A percentile compares a stretch with the other conserved stretches of the same genome.
These are phyloP conservation scores for Thamnophis sirtalis DNA, from an alignment of 2,113 vertebrate species.

Conservation along the genomic window DNA sequence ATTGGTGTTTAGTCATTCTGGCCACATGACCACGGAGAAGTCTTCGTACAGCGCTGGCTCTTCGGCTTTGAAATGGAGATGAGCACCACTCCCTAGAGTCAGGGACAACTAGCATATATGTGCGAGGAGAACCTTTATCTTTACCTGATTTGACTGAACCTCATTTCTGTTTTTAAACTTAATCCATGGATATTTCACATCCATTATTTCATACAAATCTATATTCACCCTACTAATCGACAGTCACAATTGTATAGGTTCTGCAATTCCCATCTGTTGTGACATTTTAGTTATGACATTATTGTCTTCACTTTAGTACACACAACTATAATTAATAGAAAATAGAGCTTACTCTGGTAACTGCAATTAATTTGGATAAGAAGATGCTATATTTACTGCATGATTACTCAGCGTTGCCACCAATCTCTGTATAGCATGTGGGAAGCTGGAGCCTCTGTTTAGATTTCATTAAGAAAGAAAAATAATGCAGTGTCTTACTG, in stretches of 20 bases:
- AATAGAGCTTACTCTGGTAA: constrained; percentile 3
- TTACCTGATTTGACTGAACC: not conserved
- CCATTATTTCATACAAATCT: not conserved
- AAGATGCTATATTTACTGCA: constrained; percentile 23
- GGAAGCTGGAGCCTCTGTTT: not conserved
- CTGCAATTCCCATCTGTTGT: not conserved
- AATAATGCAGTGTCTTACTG: constrained; percentile 8
- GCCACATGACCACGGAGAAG: too few relatives aligned
- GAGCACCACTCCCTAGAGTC: too few relatives aligned
- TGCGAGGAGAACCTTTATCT: too few relatives aligned
- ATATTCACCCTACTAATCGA: constrained; percentile 9
- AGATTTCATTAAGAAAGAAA: constrained; percentile 4
- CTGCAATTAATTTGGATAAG: constrained; percentile 24
- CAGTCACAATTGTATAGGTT: not conserved
- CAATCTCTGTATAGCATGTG: not conserved
- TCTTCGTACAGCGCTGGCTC: too few relatives aligned
- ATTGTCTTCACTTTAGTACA: constrained; percentile 17
- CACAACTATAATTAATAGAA: constrained; percentile 32
- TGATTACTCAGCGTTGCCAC: constrained; percentile 15
- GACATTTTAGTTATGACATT: constrained; percentile 26
- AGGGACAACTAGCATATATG: too few relatives aligned
- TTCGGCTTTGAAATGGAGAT: too few relatives aligned
- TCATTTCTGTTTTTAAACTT: not conserved
- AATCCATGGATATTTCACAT: not conserved
- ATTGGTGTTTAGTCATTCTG: too few relatives aligned